Percentiles rank a stretch among this genome's conserved stretches.
Evolutionary conservation across 2,797 vertebrate species (phyloP).

Genomic region (Pipistrellus pipistrellus): DNA sequence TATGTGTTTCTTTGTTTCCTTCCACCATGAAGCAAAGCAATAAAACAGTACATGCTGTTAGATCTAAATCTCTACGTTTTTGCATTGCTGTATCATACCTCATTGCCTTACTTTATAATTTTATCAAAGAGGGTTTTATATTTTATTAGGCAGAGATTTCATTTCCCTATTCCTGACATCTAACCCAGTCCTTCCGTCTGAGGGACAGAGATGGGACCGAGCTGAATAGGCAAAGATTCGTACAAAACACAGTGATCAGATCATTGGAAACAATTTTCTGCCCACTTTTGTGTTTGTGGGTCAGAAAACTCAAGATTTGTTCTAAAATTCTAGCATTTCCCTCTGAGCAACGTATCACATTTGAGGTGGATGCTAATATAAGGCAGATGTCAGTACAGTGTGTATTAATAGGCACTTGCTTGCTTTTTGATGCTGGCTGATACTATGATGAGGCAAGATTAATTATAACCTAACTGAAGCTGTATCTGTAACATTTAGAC

Average conservation of each 20-base stretch:
- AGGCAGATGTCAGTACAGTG: not conserved
- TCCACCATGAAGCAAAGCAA: conserved; percentile 8
- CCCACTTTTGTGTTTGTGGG: not conserved
- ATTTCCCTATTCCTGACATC: not conserved
- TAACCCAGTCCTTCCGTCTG: not conserved
- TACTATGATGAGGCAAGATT: not conserved
- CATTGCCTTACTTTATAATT: conserved; percentile 42
- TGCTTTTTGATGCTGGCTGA: not conserved
- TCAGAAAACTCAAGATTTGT: not conserved
- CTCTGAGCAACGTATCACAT: not conserved
- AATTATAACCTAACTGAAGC: not conserved
- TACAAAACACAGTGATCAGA: not conserved
- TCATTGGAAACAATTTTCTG: not conserved
- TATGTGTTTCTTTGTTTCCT: conserved; percentile 50
- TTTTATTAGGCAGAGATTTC: not conserved
- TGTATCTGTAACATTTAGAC: not conserved
- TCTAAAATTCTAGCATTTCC: not conserved
- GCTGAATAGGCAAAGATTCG: not conserved
- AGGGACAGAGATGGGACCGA: not conserved
- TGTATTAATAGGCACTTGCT: not conserved
- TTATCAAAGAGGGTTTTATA: conserved; percentile 52
- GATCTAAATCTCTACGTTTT: conserved; percentile 70
- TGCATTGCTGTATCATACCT: not conserved
- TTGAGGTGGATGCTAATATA: not conserved
- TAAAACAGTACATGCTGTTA: conserved; percentile 46